A percentile compares a stretch with the other conserved stretches of the same genome.
Evolutionary conservation across 2,113 vertebrate species (phyloP).

Genomic region (Narcine bancroftii): DNA sequence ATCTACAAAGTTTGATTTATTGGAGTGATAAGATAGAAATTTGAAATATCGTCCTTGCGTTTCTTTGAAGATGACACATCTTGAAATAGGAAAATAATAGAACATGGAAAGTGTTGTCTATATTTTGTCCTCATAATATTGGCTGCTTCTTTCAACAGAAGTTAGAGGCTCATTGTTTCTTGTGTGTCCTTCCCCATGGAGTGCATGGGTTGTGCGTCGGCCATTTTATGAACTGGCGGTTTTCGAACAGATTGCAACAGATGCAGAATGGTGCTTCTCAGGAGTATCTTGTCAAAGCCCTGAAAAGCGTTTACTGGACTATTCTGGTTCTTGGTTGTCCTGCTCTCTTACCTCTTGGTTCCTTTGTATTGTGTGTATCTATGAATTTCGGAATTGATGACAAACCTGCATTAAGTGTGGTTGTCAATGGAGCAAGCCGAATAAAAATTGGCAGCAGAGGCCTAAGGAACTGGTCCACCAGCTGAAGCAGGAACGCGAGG

Average conservation of each 20-base stretch:
- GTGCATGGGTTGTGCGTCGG: neutral
- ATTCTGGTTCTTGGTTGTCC: neutral
- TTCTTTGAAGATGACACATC: no score
- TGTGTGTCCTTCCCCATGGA: neutral
- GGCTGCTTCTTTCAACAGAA: neutral
- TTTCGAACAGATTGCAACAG: neutral
- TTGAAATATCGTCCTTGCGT: no score
- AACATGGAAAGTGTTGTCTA: no score
- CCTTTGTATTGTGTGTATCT: neutral
- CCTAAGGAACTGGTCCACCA: slow-evolving; percentile 52
- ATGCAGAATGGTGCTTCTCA: neutral
- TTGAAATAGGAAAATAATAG: no score
- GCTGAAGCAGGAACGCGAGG: slow-evolving; percentile 63
- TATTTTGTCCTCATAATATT: neutral
- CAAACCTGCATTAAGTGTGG: neutral
- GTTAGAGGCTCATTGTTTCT: neutral
- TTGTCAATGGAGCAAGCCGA: neutral
- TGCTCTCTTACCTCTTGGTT: neutral
- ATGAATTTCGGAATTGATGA: neutral
- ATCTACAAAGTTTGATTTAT: no score
- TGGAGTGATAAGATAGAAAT: no score
- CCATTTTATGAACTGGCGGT: neutral
- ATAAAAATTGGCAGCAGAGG: neutral
- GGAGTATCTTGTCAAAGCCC: no score
- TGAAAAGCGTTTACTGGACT: no score